These are phyloP conservation scores for Salminus brasiliensis DNA, from an alignment of 2,113 vertebrate genomes.

Conservation along the genomic window DNA sequence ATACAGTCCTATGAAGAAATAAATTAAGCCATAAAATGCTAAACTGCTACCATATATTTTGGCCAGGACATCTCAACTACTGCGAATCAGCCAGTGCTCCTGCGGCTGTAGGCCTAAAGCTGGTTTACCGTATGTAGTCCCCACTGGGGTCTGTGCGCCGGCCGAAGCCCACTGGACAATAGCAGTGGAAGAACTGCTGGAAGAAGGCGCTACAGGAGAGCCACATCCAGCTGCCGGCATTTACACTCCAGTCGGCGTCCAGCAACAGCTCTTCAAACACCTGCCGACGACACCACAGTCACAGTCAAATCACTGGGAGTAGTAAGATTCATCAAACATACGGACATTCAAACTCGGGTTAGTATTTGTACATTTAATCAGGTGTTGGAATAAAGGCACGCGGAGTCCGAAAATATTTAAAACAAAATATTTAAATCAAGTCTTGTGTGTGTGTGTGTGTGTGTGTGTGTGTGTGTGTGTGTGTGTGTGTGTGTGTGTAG, in stretches of 20 bases:
- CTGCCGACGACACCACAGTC: conserved; percentile 61
- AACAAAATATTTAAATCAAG: too few species aligned
- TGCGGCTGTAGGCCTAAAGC: background rate
- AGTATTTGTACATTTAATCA: too few species aligned
- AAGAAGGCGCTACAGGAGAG: conserved; percentile 97
- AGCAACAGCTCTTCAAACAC: conserved; percentile 94
- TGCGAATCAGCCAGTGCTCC: background rate
- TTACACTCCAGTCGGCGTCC: conserved; percentile 96
- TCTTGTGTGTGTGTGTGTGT: too few species aligned
- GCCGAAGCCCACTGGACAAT: conserved; percentile 94
- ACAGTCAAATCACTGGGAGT: background rate
- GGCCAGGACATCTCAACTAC: background rate
- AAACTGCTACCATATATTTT: too few species aligned
- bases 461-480: too few species aligned
- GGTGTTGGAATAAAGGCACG: too few species aligned
- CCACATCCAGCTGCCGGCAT: conserved; percentile 99
- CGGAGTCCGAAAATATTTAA: too few species aligned
- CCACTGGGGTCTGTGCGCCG: conserved; percentile 92
- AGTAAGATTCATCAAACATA: background rate
- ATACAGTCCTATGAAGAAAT: too few species aligned
- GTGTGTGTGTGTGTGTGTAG: too few species aligned
- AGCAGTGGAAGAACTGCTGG: conserved; percentile 96
- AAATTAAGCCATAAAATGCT: too few species aligned
- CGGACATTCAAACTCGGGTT: too few species aligned
- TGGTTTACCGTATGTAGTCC: conserved; percentile 89